These are phyloP conservation scores for Gambusia holbrooki DNA, from an alignment of 2,113 vertebrate species.

Conservation along the genomic window DNA sequence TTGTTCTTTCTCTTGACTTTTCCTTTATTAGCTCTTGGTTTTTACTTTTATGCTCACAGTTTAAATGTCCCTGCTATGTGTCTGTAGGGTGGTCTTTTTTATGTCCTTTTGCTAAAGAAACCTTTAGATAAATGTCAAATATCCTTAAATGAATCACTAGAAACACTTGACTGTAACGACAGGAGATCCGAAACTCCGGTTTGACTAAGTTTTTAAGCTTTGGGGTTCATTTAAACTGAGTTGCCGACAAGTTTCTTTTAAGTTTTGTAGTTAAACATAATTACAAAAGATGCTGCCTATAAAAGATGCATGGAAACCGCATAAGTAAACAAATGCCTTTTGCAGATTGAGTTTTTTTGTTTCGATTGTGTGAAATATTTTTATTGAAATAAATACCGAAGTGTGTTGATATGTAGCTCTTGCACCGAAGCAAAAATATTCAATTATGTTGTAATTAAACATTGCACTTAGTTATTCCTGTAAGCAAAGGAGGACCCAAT, in stretches of 20 bases:
- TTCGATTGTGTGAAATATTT: neutral
- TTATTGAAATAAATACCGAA: neutral
- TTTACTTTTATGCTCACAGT: conserved; percentile 5
- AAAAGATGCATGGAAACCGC: neutral
- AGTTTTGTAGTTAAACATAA: no score
- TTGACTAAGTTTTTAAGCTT: conserved; percentile 15
- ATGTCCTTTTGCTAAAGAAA: conserved; percentile 6
- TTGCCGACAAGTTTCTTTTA: neutral
- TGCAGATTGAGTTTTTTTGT: neutral
- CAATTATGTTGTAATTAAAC: neutral
- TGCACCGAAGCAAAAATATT: neutral
- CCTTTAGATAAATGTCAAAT: conserved; percentile 8
- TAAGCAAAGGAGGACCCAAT: neutral
- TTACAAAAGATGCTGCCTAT: neutral
- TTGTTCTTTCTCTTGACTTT: conserved; percentile 9
- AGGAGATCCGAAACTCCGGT: conserved; percentile 14
- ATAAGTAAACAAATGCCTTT: neutral
- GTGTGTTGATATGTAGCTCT: neutral
- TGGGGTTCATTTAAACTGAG: neutral
- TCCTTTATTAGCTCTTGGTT: conserved; percentile 16
- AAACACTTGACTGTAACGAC: neutral
- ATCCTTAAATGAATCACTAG: conserved; percentile 2
- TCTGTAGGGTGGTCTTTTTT: conserved; percentile 3
- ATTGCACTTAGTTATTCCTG: neutral
- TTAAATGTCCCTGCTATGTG: neutral